Conservation (phyloP, 2,888 invertebrate species). For the Scaptomyza reducta region DNA sequence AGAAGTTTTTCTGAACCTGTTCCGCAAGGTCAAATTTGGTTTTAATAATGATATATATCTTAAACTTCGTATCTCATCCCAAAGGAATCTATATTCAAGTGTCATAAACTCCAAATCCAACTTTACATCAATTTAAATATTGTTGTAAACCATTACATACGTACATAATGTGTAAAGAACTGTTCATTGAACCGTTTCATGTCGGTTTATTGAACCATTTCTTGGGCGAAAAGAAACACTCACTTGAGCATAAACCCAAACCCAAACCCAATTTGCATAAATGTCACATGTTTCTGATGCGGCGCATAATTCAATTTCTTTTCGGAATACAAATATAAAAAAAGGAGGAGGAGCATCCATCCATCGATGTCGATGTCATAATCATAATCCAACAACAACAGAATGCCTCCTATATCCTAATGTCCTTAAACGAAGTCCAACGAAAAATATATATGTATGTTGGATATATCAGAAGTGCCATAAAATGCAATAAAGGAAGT, state of each 20-base stretch:
- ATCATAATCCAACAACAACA: constrained; percentile 58
- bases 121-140: neutral
- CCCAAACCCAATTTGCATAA: constrained; percentile 66
- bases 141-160: neutral
- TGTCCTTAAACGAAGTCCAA: constrained; percentile 44
- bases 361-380: constrained; percentile 58
- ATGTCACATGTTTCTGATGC: constrained; percentile 56
- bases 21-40: neutral
- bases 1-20: neutral
- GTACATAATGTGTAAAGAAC: no score
- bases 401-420: constrained; percentile 27
- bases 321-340: neutral
- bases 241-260: constrained; percentile 9
- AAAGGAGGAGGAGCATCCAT: neutral
- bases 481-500: constrained; percentile 81
- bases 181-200: no score
- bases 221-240: neutral
- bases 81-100: neutral
- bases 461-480: constrained; percentile 48
- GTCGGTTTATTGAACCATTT: no score
- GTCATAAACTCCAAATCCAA: neutral
- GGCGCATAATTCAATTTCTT: constrained; percentile 58
- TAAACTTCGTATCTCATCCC: no score
- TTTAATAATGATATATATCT: neutral
- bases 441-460: constrained; percentile 16